Base-by-base conservation (phyloP, 2,888 invertebrate genomes). In the Troides helena region DNA sequence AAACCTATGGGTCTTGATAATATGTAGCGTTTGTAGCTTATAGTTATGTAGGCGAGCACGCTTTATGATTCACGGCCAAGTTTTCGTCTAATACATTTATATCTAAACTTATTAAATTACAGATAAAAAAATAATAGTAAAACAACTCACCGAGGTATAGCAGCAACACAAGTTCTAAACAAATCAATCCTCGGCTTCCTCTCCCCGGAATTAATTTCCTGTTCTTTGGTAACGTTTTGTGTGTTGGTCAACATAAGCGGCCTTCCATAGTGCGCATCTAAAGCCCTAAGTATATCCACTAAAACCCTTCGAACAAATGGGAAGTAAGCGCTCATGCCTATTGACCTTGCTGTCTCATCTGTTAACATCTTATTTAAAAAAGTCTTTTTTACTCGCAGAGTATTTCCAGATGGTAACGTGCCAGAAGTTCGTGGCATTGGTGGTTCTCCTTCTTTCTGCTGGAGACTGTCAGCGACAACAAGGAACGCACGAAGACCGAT, bases 371-470 rank as follows among this genome's bases (percentile, higher is more conserved):
- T 99, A 85, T 98, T 99, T 5, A 99, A 92, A 85, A 98, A 99
- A 0, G 99, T 99, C 86, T 99, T 98, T 85, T 99, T 98, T 0
- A 99, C 97, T 46, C 99, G 94, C 71, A 98, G 90, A 0, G 99
- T 99, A 85, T 98, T 98, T 0, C 99, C 99, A 0, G 99, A 99
- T 0, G 99, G 99, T 68, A 99, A 87, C 0, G 98, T 98, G 0
- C 98, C 98, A 71, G 98, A 97, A 0, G 98, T 98, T 74, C 99
- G 94, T 0, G 99, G 99, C 99, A 99, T 99, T 0, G 99, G 99
- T 0, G 99, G 99, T 81, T 99, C 99, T 0, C 99, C 99, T 85
- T 99, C 99, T 82, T 99, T 99, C 86, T 99, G 99, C 83, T 99
- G 99, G 68, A 99, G 91, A 77, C 99, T 98, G 84, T 99, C 99